These are phyloP conservation scores for Cryptotermes secundus DNA, from an alignment of 1,140 invertebrate species.

Conservation along the genomic window DNA sequence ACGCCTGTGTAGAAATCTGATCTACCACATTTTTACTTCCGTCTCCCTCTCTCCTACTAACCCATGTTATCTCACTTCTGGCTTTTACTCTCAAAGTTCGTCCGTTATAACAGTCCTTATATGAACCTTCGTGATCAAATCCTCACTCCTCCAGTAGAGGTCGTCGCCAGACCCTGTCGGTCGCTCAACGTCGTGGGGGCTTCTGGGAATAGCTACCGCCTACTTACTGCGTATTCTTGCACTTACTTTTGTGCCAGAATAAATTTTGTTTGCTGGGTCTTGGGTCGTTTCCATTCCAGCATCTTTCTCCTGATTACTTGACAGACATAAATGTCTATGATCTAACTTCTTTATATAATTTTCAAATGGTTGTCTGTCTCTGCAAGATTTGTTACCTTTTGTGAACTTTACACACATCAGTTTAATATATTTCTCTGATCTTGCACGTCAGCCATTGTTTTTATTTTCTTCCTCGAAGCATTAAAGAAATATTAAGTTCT, in stretches of 20 bases:
- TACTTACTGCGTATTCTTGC: not conserved
- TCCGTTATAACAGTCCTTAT: not conserved
- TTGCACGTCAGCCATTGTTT: no score
- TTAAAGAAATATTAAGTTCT: no score
- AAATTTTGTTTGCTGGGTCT: not conserved
- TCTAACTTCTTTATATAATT: not conserved
- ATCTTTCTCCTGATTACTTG: not conserved
- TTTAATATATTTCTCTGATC: no score
- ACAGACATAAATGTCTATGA: not conserved
- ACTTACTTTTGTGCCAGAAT: not conserved
- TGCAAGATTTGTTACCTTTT: no score
- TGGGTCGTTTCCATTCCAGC: not conserved
- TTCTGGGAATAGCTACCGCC: not conserved
- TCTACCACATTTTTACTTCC: not conserved
- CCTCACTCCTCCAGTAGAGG: no score
- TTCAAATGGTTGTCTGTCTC: no score
- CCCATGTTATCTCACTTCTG: not conserved
- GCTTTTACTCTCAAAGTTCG: conserved; percentile 13
- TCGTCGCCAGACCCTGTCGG: not conserved
- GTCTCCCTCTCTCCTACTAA: not conserved
- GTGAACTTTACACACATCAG: no score
- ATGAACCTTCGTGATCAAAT: not conserved
- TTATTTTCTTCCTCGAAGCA: no score
- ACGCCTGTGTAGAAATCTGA: not conserved
- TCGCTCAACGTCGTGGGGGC: not conserved